These are phyloP conservation scores for Pristionchus exspectatus DNA, from an alignment of 2,888 invertebrate genomes.

Conservation along the genomic window DNA sequence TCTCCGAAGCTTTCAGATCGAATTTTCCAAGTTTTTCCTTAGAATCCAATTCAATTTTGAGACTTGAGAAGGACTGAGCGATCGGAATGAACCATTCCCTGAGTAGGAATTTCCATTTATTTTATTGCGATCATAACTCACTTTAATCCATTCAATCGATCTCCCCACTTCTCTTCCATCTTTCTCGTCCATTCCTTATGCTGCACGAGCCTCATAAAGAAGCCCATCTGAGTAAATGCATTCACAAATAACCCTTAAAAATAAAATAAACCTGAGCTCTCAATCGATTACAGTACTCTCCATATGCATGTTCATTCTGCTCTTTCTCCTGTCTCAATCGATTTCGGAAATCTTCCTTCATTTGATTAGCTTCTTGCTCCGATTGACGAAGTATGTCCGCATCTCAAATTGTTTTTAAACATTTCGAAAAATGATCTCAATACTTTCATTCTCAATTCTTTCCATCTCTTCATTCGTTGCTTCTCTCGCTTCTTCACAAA, in stretches of 20 bases:
- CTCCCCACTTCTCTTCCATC: background rate
- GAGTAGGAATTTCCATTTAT: background rate
- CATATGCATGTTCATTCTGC: background rate
- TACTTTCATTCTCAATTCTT: background rate
- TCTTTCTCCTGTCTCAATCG: background rate
- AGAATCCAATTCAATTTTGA: background rate
- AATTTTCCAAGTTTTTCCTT: background rate
- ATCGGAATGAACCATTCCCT: background rate
- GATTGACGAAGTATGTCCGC: background rate
- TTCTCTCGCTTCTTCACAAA: background rate
- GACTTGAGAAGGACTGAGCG: background rate
- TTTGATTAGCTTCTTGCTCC: background rate
- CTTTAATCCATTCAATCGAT: background rate
- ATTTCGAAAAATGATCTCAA: background rate
- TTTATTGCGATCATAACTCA: background rate
- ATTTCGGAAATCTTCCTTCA: background rate
- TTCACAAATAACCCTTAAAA: background rate
- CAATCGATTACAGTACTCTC: constrained; percentile 16
- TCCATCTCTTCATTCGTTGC: background rate
- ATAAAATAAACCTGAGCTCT: background rate
- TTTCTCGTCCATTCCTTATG: background rate
- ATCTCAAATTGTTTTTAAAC: background rate
- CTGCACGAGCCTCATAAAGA: background rate
- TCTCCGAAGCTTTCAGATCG: background rate
- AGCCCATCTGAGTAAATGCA: background rate